phyloP scores from a whole-genome alignment of 2,797 vertebrate species.

The Heterohyrax brucei region DNA sequence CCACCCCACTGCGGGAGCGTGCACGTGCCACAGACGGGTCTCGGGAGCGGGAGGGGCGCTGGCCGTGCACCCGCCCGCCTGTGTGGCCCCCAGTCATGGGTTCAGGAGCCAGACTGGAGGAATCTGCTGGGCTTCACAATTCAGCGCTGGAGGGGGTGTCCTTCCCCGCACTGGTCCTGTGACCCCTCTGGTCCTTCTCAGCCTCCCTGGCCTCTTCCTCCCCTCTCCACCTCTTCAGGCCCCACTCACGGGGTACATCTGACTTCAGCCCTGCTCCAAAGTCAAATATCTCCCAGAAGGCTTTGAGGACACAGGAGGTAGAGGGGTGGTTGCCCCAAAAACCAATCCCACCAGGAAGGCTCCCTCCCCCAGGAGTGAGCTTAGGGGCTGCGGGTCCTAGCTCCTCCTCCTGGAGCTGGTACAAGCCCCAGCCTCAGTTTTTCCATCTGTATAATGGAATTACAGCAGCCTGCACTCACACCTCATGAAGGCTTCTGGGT shows the following conservation, averaged over 20 bases:
- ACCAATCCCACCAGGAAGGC: background rate
- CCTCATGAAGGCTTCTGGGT: fast-evolving
- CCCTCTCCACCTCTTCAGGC: background rate
- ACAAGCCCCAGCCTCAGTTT: background rate
- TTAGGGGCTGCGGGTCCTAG: background rate
- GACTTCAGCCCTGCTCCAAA: background rate
- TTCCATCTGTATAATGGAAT: background rate
- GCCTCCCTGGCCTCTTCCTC: background rate
- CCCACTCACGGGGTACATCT: background rate
- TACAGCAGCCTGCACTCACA: background rate
- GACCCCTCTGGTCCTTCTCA: background rate
- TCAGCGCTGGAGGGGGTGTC: fast-evolving
- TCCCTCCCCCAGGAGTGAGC: background rate
- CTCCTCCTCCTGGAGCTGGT: background rate
- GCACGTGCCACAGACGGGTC: no score
- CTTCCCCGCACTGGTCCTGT: fast-evolving
- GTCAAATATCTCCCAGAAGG: background rate
- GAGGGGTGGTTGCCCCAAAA: no score
- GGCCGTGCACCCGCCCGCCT: no score
- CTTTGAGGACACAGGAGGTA: background rate
- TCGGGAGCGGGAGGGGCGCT: background rate
- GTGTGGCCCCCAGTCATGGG: fast-evolving
- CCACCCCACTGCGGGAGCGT: no score
- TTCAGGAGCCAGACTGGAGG: no score
- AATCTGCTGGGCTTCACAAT: background rate